A percentile compares a stretch with the other conserved stretches of the same genome.
Evolutionary conservation across 2,888 invertebrate species (phyloP).

Genomic region (Agrypnus murinus): DNA sequence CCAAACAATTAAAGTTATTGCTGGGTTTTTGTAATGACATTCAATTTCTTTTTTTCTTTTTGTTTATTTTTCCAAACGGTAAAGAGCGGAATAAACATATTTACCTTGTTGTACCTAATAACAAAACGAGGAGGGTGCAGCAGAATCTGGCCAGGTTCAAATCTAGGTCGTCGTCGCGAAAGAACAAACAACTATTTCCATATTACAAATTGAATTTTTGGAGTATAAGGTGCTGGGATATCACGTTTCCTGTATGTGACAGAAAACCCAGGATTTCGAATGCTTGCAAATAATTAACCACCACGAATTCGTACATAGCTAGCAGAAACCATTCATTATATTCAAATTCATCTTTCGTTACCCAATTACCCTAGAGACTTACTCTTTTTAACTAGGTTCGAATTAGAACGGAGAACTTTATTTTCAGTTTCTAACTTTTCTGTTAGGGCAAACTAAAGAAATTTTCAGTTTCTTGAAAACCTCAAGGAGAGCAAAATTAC

Average conservation of each 20-base stretch:
- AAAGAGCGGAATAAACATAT: neutral
- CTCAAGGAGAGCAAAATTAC: too few relatives aligned
- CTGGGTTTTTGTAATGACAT: too few relatives aligned
- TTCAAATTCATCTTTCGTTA: constrained; percentile 28
- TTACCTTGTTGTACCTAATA: neutral
- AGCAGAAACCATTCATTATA: constrained; percentile 22
- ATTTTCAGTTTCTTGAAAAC: too few relatives aligned
- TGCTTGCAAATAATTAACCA: constrained; percentile 28
- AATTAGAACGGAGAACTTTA: neutral
- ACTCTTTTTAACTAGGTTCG: constrained; percentile 2
- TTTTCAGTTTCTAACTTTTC: constrained; percentile 1
- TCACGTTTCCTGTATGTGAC: constrained; percentile 25
- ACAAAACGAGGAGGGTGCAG: neutral
- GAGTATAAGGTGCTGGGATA: constrained; percentile 29
- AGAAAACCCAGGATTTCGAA: constrained; percentile 29
- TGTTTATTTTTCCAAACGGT: neutral
- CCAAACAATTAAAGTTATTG: neutral
- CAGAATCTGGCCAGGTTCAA: constrained; percentile 20
- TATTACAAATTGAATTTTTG: constrained; percentile 43
- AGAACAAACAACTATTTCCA: constrained; percentile 43
- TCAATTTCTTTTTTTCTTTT: too few relatives aligned
- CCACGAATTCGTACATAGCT: neutral
- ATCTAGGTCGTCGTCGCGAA: constrained; percentile 35
- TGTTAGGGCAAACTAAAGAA: too few relatives aligned
- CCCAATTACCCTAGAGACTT: constrained; percentile 7